Evolutionary conservation across 2,888 invertebrate species (phyloP), one percentile per base, ranked within the genome.

Genomic region (Synergus umbraculus): DNA sequence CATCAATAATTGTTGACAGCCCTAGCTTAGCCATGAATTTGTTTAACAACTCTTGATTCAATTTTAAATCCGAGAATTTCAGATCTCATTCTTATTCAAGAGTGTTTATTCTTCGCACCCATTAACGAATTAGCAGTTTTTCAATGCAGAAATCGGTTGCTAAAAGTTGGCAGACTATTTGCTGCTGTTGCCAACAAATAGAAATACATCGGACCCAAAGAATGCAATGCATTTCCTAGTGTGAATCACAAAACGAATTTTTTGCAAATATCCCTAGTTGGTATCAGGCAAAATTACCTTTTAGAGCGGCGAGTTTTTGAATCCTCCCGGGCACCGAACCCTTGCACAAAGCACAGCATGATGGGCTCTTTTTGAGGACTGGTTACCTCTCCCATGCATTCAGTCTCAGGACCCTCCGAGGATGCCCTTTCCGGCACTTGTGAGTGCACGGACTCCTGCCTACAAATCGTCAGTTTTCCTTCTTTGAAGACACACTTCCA

Each of bases 311-410:
- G 87, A 10, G 86, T 78, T 82, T 91, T 91, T 4, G 91, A 86
- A 63, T 90, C 89, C 79, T 90, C 90, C 79, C 89, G 88, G 77
- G 88, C 92, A 83, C 94, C 94, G 90, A 95, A 95, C 84, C 95
- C 94, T 93, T 95, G 95, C 88, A 95, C 95, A 88, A 95, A 95
- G 93, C 95, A 95, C 92, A 95, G 93, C 95, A 95, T 95, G 92
- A 94, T 95, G 91, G 91, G 90, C 87, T 91, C 92, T 86, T 90
- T 90, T 81, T 88, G 83, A 64, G 88, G 83, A 80, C 84, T 84
- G 76, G 85, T 81, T 29, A 88, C 88, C 84, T 91, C 89, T 85
- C 88, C 90, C 89, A 88, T 89, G 83, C 88, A 89, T 86, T 49
- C 63, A 12, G 63, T 22, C 4, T 64, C 43, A n/a, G 37, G 18